Conservation (phyloP, 1,140 invertebrate species). For the Zaprionus kolodkinae region DNA sequence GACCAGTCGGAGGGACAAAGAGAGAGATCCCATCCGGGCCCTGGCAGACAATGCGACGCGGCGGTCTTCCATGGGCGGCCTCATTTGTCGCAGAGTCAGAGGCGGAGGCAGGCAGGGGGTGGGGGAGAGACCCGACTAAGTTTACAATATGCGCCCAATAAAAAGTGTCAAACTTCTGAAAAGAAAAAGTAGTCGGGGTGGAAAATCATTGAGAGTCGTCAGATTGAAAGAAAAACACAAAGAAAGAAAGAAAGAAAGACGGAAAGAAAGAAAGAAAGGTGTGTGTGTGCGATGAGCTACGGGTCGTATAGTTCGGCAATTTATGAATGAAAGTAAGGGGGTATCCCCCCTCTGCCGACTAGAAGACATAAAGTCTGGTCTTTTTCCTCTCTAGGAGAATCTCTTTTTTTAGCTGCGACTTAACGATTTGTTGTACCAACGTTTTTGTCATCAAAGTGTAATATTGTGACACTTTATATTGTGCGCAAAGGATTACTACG, state of each 20-base stretch:
- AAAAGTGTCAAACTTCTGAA: conserved; percentile 74
- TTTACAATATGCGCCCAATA: conserved; percentile 59
- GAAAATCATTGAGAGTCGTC: not conserved
- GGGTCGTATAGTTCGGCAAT: conserved; percentile 64
- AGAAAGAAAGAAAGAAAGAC: conserved; percentile 2
- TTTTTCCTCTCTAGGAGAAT: conserved; percentile 31
- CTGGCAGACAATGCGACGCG: conserved; percentile 26
- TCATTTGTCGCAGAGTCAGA: conserved; percentile 67
- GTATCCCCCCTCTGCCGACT: not conserved
- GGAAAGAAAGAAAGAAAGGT: conserved; percentile 37
- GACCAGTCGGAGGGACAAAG: conserved; percentile 3
- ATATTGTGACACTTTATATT: conserved; percentile 84
- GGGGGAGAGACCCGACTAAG: conserved; percentile 27
- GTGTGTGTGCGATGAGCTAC: conserved; percentile 57
- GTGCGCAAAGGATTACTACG: conserved; percentile 56
- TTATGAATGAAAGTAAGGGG: conserved; percentile 69
- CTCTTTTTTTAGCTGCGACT: conserved; percentile 6
- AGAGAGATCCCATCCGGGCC: not conserved
- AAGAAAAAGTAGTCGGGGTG: conserved; percentile 36
- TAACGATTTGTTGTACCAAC: conserved; percentile 69
- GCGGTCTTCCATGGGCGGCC: conserved; percentile 57
- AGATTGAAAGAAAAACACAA: conserved; percentile 1
- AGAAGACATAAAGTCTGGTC: conserved; percentile 70
- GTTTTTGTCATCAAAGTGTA: conserved; percentile 73
- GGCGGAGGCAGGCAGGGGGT: not conserved